Evolutionary conservation across 2,113 vertebrate genomes (phyloP).

Genomic region (Pseudorasbora parva): DNA sequence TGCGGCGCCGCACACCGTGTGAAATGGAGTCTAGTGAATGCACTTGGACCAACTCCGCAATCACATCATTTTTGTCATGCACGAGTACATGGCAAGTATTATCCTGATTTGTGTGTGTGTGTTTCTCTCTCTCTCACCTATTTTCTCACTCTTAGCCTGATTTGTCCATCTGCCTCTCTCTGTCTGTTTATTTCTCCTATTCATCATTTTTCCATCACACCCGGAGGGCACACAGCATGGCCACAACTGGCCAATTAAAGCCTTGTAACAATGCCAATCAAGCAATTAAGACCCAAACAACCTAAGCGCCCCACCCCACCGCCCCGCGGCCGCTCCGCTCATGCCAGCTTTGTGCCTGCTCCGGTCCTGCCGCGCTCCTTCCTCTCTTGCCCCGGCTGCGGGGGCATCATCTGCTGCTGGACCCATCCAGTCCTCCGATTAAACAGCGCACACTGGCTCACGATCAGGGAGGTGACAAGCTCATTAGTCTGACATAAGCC

Average conservation of each 20-base stretch:
- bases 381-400: slow-evolving; percentile 35
- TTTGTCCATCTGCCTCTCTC: slow-evolving; percentile 25
- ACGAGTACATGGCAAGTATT: too few relatives aligned
- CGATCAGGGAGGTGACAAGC: slow-evolving; percentile 40
- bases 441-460: slow-evolving; percentile 32
- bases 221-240: slow-evolving; percentile 41
- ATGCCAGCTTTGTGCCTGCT: slow-evolving; percentile 25
- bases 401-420: slow-evolving; percentile 41
- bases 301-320: slow-evolving; percentile 40
- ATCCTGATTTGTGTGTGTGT: background rate
- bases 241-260: slow-evolving; percentile 56
- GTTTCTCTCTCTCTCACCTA: background rate
- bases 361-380: slow-evolving; percentile 8
- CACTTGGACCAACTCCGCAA: too few relatives aligned
- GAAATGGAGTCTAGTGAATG: too few relatives aligned
- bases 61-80: too few relatives aligned
- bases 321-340: background rate
- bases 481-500: slow-evolving; percentile 42
- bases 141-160: background rate
- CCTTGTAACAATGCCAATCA: slow-evolving; percentile 56
- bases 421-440: slow-evolving; percentile 41
- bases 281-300: slow-evolving; percentile 56
- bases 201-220: slow-evolving; percentile 49
- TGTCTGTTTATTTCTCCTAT: slow-evolving; percentile 50
- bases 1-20: too few relatives aligned